These are phyloP conservation scores for Drosophila peninsularis DNA, from an alignment of 2,888 invertebrate species.

Conservation along the genomic window DNA sequence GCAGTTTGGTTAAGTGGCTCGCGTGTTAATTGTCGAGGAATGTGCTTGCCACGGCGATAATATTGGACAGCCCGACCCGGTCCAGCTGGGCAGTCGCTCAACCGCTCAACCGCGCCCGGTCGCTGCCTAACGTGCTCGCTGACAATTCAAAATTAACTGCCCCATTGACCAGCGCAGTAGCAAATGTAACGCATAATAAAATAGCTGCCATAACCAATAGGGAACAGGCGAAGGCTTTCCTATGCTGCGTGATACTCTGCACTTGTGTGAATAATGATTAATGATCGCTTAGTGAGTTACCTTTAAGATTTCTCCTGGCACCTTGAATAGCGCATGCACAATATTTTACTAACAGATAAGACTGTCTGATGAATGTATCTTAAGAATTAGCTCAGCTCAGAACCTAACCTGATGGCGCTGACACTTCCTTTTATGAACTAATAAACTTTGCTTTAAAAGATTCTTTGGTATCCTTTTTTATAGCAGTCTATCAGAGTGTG, in stretches of 20 bases:
- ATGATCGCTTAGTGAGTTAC: no score
- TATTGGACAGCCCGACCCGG: slow-evolving; percentile 43
- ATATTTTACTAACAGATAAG: no score
- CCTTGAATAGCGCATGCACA: background rate
- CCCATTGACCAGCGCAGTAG: slow-evolving; percentile 58
- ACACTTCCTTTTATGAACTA: no score
- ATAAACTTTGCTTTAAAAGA: no score
- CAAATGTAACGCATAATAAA: slow-evolving; percentile 68
- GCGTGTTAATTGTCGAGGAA: slow-evolving; percentile 81
- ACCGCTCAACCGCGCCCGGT: slow-evolving; percentile 22
- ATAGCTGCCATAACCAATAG: slow-evolving; percentile 53
- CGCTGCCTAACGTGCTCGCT: slow-evolving; percentile 69
- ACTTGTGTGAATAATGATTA: background rate
- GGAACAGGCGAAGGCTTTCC: background rate
- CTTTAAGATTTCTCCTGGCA: background rate
- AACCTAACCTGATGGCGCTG: no score
- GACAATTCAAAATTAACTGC: slow-evolving; percentile 79
- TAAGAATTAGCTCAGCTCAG: background rate
- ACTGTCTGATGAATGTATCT: no score
- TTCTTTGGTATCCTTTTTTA: no score
- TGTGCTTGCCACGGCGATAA: slow-evolving; percentile 71
- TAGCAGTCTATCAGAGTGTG: no score
- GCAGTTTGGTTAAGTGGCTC: slow-evolving; percentile 79
- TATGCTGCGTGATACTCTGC: background rate
- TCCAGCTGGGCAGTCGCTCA: slow-evolving; percentile 32